phyloP scores from a whole-genome alignment of 2,113 vertebrate genomes.

The Puma concolor region DNA sequence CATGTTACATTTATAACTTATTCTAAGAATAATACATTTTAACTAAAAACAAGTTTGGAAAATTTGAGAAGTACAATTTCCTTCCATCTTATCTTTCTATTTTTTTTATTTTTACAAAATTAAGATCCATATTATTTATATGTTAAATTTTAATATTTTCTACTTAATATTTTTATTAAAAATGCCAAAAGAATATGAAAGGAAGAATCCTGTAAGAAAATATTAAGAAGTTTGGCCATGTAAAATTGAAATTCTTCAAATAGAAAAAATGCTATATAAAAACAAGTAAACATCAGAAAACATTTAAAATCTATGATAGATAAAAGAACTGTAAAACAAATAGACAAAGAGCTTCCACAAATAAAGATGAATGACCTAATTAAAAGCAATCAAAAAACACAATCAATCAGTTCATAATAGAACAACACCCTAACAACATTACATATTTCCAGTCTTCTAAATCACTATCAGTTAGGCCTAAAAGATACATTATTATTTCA shows the following conservation, averaged over 20 bases:
- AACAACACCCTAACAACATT: neutral
- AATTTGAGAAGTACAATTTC: neutral
- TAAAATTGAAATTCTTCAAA: conserved; percentile 1
- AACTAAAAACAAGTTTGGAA: neutral
- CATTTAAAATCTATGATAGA: neutral
- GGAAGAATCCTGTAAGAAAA: neutral
- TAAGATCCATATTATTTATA: neutral
- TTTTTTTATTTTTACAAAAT: conserved; percentile 26
- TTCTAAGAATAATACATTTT: neutral
- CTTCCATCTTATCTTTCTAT: neutral
- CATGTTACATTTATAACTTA: neutral
- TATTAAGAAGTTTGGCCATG: neutral
- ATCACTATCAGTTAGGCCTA: neutral
- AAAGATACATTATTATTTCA: neutral
- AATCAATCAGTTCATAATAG: neutral
- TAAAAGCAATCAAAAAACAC: neutral
- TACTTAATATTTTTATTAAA: neutral
- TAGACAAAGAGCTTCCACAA: neutral
- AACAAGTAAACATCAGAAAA: conserved; percentile 24
- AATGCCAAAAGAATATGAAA: neutral
- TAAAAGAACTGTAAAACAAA: neutral
- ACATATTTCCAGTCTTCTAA: neutral
- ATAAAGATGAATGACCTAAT: neutral
- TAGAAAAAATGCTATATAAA: neutral
- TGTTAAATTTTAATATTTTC: neutral